A percentile compares a stretch with the other conserved stretches of the same genome.
phyloP scores from a whole-genome alignment of 2,888 invertebrate genomes.

The Lasioglossum calceatum region DNA sequence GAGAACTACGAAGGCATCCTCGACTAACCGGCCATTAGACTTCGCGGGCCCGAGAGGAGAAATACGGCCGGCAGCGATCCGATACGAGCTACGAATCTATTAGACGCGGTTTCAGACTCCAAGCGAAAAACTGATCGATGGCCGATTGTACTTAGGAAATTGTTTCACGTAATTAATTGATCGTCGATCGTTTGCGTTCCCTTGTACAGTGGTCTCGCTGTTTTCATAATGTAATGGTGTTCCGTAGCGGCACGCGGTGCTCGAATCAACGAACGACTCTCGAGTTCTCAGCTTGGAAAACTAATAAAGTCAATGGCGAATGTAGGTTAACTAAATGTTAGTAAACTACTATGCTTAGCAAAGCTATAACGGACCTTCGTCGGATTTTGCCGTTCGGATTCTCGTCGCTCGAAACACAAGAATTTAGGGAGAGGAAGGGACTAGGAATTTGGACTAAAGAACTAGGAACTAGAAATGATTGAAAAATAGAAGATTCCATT shows the following conservation, averaged over 20 bases:
- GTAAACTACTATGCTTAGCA: background rate
- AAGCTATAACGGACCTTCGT: background rate
- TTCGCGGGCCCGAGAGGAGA: slow-evolving; percentile 24
- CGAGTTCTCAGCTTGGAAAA: no score
- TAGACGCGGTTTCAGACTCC: slow-evolving; percentile 18
- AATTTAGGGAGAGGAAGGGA: background rate
- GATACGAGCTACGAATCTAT: slow-evolving; percentile 49
- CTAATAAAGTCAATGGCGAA: background rate
- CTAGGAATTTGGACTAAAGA: no score
- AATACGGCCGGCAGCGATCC: slow-evolving; percentile 36
- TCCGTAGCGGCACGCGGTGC: background rate
- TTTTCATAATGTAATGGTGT: background rate
- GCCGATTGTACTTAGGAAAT: slow-evolving; percentile 1
- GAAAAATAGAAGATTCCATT: background rate
- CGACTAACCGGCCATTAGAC: slow-evolving; percentile 74
- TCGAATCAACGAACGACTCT: background rate
- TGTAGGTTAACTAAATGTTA: background rate
- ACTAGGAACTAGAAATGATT: background rate
- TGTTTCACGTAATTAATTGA: background rate
- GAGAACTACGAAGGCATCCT: slow-evolving; percentile 55
- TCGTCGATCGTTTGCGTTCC: background rate
- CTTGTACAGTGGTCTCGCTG: background rate
- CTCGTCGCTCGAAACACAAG: background rate
- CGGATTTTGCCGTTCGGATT: background rate
- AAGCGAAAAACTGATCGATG: slow-evolving; percentile 30